Base-by-base conservation (phyloP, 2,113 vertebrate species). In the Propithecus coquereli region DNA sequence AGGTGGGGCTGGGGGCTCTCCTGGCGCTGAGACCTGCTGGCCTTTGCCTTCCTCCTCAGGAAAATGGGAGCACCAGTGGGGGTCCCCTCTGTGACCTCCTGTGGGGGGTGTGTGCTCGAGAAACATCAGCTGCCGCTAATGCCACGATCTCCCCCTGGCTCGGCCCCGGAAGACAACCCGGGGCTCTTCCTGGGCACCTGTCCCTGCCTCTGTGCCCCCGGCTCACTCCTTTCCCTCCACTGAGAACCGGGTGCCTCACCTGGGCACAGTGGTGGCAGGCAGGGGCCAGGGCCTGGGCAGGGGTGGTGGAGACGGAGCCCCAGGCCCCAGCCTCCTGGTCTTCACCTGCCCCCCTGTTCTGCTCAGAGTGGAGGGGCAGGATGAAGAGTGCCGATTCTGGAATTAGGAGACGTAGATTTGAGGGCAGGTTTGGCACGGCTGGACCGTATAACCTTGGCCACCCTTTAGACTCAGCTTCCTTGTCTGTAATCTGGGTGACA, bases 131-230 rank as follows among this genome's bases (percentile, higher is more conserved):
- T 14, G 16, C 40, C 12, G 30, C 10, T 8, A 20, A 52, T 7
- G 10, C 16, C 4, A 5, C 0, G 8, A 1, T 8, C 43, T 70
- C 20, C 30, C n/a, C 37, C 13, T 0, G 1, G 57, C 61, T 80
- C n/a, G 25, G 23, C 12, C 45, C 79, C 57, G 40, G 73, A 23
- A 8, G 68, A 43, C 54, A 43, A 22, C 0, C 0, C 1, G 45
- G 76, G 32, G 7, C 52, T 40, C 47, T 34, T 45, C 12, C 52
- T 61, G 65, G 76, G 59, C 7, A 32, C 5, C 61, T 30, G 27
- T 57, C 16, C 37, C 65, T 57, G n/a, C 12, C n/a, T 30, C 14
- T 14, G 2, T 5, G 1, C 4, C 30, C 27, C 45, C 5, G 50
- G n/a, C 70, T 68, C 16, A 0, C 30, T 59, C 14, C 40, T 87